A percentile compares a stretch with the other conserved stretches of the same genome.
These are phyloP conservation scores for Malurus leucopterus DNA, from an alignment of 2,797 vertebrate genomes.

Conservation along the genomic window DNA sequence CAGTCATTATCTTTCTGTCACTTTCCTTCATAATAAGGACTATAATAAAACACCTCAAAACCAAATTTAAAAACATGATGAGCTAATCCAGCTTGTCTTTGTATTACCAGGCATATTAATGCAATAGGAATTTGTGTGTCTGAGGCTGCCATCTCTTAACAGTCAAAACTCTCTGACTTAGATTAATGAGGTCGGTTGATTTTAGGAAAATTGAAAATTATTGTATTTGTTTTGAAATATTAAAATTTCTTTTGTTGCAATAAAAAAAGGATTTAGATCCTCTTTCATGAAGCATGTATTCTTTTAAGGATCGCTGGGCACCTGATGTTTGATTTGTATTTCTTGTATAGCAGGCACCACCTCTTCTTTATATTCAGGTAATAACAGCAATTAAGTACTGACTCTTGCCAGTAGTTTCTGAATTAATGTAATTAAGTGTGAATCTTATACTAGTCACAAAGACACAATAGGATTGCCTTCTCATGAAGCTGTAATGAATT, in stretches of 20 bases:
- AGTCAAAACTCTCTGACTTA: neutral
- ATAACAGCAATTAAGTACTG: constrained; percentile 31
- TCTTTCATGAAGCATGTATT: neutral
- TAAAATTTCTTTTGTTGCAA: neutral
- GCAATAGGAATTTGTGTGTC: neutral
- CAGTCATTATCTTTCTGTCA: neutral
- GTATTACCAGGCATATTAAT: neutral
- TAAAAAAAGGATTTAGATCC: neutral
- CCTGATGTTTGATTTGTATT: neutral
- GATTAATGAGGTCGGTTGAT: fast-evolving
- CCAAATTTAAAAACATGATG: neutral
- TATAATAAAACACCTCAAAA: neutral
- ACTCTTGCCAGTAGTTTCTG: constrained; percentile 20
- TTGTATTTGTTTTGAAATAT: neutral
- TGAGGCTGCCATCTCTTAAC: neutral
- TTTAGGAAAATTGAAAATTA: neutral
- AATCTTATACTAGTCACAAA: constrained; percentile 54
- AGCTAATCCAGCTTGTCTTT: neutral
- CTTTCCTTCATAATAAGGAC: neutral
- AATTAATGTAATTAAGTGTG: constrained; percentile 53
- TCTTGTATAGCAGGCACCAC: neutral
- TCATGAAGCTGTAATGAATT: constrained; percentile 64
- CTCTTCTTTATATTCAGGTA: constrained; percentile 15
- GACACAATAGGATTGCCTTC: constrained; percentile 28
- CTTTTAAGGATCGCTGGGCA: neutral